Evolutionary conservation across 2,888 invertebrate genomes (phyloP).

Genomic region (Pseudococcus viburni): DNA sequence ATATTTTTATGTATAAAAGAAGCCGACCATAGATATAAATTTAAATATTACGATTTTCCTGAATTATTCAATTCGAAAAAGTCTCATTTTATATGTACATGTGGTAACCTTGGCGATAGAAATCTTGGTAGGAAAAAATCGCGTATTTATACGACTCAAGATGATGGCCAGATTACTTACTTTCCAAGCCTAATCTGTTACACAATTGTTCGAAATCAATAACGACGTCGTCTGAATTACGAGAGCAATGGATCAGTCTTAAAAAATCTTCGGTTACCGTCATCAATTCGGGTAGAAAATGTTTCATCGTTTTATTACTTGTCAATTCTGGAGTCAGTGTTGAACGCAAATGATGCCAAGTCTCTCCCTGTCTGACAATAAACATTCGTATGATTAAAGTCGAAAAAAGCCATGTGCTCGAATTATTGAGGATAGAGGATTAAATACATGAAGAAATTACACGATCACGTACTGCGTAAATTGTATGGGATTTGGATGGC

Average conservation of each 20-base stretch:
- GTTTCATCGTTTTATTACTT: slow-evolving; percentile 82
- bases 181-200: slow-evolving; percentile 85
- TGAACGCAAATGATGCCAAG: slow-evolving; percentile 82
- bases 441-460: too few species aligned
- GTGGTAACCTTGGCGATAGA: slow-evolving; percentile 21
- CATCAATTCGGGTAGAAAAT: slow-evolving; percentile 83
- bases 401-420: too few species aligned
- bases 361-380: slow-evolving; percentile 79
- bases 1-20: not conserved
- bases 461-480: too few species aligned
- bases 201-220: slow-evolving; percentile 81
- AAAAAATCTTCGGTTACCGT: slow-evolving; percentile 85
- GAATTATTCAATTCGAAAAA: slow-evolving; percentile 17
- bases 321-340: slow-evolving; percentile 83
- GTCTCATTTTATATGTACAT: slow-evolving; percentile 1
- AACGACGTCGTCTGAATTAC: slow-evolving; percentile 74
- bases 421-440: too few species aligned
- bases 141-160: not conserved
- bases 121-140: not conserved
- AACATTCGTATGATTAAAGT: not conserved
- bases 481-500: too few species aligned
- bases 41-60: not conserved
- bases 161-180: slow-evolving; percentile 72
- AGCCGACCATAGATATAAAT: not conserved
- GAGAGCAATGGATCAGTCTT: slow-evolving; percentile 76